These are phyloP conservation scores for Clistopyga incitator DNA, from an alignment of 2,888 invertebrate genomes.

Conservation along the genomic window DNA sequence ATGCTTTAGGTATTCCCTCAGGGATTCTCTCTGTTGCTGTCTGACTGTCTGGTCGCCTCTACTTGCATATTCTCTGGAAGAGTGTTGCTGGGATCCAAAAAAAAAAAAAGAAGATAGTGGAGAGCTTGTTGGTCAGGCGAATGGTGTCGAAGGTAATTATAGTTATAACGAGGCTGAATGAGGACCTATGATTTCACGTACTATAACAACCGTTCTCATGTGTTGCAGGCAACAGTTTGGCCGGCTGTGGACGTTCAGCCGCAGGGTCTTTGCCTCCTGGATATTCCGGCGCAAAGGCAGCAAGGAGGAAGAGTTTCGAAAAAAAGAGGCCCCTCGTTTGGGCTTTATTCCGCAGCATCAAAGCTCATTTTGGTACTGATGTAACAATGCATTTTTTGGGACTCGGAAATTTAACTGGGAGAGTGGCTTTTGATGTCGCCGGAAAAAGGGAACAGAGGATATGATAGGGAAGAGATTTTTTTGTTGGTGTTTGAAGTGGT, in stretches of 20 bases:
- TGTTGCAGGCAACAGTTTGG: neutral
- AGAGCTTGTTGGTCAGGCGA: neutral
- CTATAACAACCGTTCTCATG: constrained; percentile 14
- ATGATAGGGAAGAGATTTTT: no score
- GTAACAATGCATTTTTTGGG: neutral
- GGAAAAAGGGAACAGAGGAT: no score
- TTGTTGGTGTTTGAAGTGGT: no score
- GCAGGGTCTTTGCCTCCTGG: constrained; percentile 1
- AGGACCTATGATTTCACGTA: constrained; percentile 11
- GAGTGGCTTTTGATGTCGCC: no score
- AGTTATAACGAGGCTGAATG: constrained; percentile 14
- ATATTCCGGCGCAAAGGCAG: constrained; percentile 9
- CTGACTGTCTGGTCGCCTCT: constrained; percentile 21
- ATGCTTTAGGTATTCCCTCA: constrained; percentile 7
- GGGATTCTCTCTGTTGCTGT: constrained; percentile 38
- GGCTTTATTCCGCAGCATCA: neutral
- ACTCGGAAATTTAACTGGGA: no score
- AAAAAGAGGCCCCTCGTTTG: neutral
- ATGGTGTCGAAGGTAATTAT: constrained; percentile 41
- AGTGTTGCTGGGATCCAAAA: constrained; percentile 8
- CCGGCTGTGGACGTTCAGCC: neutral
- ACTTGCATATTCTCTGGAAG: neutral
- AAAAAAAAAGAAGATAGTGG: neutral
- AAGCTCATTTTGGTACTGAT: neutral
- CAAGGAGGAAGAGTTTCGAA: no score